Base-by-base conservation (phyloP, 2,797 vertebrate genomes). In the Mastacembelus armatus region DNA sequence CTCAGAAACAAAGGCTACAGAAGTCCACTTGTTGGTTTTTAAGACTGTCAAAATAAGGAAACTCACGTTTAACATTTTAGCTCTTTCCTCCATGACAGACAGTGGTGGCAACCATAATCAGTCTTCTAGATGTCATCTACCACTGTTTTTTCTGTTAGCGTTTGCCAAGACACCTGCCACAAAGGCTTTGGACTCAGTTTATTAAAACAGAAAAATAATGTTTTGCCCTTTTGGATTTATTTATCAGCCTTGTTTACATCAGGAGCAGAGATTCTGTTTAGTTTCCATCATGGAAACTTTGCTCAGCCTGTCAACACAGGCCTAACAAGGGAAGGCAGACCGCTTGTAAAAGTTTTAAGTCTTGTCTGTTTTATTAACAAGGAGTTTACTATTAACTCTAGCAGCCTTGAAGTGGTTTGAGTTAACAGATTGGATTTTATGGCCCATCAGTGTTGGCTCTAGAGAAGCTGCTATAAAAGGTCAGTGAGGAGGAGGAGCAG, bases 241-340 rank as follows among this genome's bases (percentile, higher is more conserved):
- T 78, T 56, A 67, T 57, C 40, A 19, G 3, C 39, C 14, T 55
- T 6, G 35, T 50, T 29, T 73, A 59, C 44, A 29, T 62, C 1
- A 6, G 49, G 4, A 66, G 49, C 40, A 47, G 49, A 57, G 27
- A n/a, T 71, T 71, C 64, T 66, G 11, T 57, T 50, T 58, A 36
- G 48, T 88, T 89, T 89, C 82, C 82, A 84, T 32, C 33, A 63
- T 85, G 88, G 84, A 86, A 87, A 89, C 77, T 85, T 74, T 47
- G 43, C 60, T 16, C 33, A 3, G 50, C 40, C 74, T 40, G 71
- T 85, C 61, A 62, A 67, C 66, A 62, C 65, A 36, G 36, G 19
- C 33, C 80, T 78, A 78, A 87, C 48, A 39, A 77, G 79, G 59
- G 50, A 77, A 48, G 58, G 79, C 55, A 22, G 72, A 73, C 40